Conservation (phyloP, 2,888 invertebrate species). For the Dioctria rufipes region DNA sequence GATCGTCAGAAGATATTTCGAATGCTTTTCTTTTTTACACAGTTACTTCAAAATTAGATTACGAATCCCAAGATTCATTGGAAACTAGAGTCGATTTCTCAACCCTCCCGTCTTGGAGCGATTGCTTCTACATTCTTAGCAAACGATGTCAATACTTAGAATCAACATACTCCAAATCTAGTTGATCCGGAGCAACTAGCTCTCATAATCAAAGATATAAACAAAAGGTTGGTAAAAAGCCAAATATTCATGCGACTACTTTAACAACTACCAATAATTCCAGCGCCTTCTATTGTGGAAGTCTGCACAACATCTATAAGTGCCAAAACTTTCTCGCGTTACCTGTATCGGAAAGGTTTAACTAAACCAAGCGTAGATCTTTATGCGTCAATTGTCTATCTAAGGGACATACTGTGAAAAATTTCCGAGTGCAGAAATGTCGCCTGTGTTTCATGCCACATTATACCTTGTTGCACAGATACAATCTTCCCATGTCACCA, state of each 20-base stretch:
- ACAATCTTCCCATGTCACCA: too few species aligned
- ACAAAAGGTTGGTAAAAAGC: too few species aligned
- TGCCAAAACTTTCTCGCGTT: not conserved
- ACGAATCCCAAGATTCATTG: not conserved
- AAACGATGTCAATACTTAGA: not conserved
- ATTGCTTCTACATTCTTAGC: not conserved
- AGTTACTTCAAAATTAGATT: slow-evolving; percentile 6
- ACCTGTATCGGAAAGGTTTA: not conserved
- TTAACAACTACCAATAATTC: not conserved
- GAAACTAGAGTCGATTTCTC: not conserved
- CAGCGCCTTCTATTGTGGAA: not conserved
- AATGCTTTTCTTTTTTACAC: not conserved
- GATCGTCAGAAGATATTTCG: not conserved
- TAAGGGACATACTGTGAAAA: too few species aligned
- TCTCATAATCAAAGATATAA: too few species aligned
- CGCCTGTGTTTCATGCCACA: not conserved
- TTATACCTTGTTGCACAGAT: slow-evolving; percentile 1
- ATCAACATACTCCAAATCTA: too few species aligned
- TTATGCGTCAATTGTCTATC: not conserved
- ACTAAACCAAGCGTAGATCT: not conserved
- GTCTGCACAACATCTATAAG: not conserved
- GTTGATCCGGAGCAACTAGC: too few species aligned
- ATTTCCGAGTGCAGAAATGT: too few species aligned
- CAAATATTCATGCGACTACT: not conserved
- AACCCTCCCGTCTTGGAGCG: not conserved